These are phyloP conservation scores for Paragorgia papillata DNA, from an alignment of 92 coral and sea anemone genomes.

Conservation along the genomic window DNA sequence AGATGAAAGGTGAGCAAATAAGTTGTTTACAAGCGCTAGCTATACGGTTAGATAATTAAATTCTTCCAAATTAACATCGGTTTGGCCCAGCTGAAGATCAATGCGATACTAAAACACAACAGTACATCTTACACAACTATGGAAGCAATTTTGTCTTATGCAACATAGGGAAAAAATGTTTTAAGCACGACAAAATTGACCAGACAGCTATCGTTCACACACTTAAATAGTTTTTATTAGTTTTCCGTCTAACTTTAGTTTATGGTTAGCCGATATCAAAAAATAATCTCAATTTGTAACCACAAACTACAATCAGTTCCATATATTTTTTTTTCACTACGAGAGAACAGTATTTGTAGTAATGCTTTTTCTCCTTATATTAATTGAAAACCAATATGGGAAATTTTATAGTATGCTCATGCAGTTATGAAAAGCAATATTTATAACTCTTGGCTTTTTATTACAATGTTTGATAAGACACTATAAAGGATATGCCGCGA, in stretches of 20 bases:
- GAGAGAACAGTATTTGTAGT: not conserved
- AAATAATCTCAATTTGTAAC: not conserved
- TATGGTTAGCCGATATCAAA: not conserved
- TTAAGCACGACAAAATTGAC: not conserved
- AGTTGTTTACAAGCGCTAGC: not conserved
- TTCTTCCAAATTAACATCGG: constrained; percentile 34
- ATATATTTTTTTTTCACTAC: too few species aligned
- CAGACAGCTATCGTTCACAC: not conserved
- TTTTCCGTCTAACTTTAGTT: not conserved
- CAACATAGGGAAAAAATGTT: not conserved
- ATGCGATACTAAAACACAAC: not conserved
- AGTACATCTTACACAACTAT: not conserved
- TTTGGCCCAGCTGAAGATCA: constrained; percentile 32
- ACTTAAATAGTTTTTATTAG: not conserved
- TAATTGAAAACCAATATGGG: too few species aligned
- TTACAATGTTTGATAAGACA: constrained; percentile 25
- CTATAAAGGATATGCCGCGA: constrained; percentile 40
- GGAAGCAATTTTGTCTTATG: not conserved
- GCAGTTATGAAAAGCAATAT: not conserved
- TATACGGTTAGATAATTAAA: constrained; percentile 21
- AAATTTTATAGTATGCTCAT: not conserved
- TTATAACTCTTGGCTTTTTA: too few species aligned
- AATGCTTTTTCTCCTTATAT: not conserved
- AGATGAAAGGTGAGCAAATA: not conserved
- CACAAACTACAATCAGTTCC: constrained; percentile 7